Base-by-base conservation (phyloP, 2,797 vertebrate species). In the Myotis daubentonii region DNA sequence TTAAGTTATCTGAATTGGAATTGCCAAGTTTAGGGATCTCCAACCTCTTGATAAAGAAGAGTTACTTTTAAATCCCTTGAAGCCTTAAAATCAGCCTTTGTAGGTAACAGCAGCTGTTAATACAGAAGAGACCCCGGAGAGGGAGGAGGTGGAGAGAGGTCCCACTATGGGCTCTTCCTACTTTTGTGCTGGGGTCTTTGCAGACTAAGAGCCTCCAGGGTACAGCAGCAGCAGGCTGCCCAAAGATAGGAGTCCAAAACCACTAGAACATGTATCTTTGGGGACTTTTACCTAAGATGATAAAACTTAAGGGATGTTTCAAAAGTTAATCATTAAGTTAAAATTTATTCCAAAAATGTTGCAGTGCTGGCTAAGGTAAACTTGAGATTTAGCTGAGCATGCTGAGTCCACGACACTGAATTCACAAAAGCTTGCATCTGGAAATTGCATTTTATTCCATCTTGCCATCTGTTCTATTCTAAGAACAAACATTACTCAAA, bases 401-500 rank as follows among this genome's bases (percentile, higher is more conserved):
- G 28, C 81, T 57, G 25, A 49, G 41, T 81, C 68, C 30, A 28
- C 41, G 16, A 80, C 78, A n/a, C 80, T 13, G n/a, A 55, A 71
- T 80, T 60, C 55, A 84, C 38, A 96, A 62, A 94, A 47, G 4
- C 30, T 16, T 36, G 60, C 66, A 91, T 94, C 93, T 94, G 84
- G 89, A 92, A 87, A 65, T 94, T 44, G 23, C 72, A 17, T 91
- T 83, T 89, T 47, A 79, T 80, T 87, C 62, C 57, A 3, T 87
- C 60, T 41, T 87, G 55, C 89, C 87, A 82, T 88, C 84, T 94
- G 91, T 68, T 88, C 86, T 82, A n/a, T 47, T 88, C 89, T 81
- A 28, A 89, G 89, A 91, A 66, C 49, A 94, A 82, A 82, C 72
- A 51, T 53, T 84, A 41, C 70, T 80, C 76, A 94, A 96, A 89